Evolutionary conservation across 2,888 invertebrate species (phyloP).

Genomic region (Hoplodrina ambigua): DNA sequence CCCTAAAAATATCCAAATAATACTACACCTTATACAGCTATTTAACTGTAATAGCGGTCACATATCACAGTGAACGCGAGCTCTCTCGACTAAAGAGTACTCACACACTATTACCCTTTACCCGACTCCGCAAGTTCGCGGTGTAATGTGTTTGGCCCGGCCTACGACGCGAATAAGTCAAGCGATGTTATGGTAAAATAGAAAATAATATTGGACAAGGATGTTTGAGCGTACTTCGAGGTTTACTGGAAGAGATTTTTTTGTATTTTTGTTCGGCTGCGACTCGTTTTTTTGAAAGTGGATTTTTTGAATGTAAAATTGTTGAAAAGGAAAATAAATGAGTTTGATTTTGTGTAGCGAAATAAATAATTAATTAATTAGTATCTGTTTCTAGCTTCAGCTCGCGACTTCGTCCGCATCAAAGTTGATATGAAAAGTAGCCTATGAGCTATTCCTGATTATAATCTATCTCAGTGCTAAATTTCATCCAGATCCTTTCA

Average conservation of each 20-base stretch:
- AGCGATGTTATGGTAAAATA: slow-evolving; percentile 64
- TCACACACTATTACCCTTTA: slow-evolving; percentile 46
- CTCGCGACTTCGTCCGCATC: too few species aligned
- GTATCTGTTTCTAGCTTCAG: too few species aligned
- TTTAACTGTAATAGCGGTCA: slow-evolving; percentile 28
- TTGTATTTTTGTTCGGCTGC: neutral
- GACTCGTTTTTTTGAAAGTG: neutral
- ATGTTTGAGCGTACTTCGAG: slow-evolving; percentile 15
- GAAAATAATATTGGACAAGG: slow-evolving; percentile 62
- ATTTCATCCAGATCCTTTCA: too few species aligned
- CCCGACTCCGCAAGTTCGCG: slow-evolving; percentile 38
- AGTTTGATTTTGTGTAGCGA: neutral
- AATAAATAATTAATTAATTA: too few species aligned
- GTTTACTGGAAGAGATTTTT: slow-evolving; percentile 13
- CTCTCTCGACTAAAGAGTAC: slow-evolving; percentile 38
- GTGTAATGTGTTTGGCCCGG: slow-evolving; percentile 62
- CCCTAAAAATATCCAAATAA: neutral
- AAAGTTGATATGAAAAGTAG: too few species aligned
- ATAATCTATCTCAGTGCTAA: too few species aligned
- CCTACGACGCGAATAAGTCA: slow-evolving; percentile 59
- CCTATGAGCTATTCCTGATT: too few species aligned
- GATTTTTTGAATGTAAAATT: neutral
- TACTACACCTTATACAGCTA: neutral
- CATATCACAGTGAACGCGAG: slow-evolving; percentile 32
- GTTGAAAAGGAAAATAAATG: too few species aligned